Conservation (phyloP, 2,797 vertebrate species). For the Enteromius mattozi region DNA sequence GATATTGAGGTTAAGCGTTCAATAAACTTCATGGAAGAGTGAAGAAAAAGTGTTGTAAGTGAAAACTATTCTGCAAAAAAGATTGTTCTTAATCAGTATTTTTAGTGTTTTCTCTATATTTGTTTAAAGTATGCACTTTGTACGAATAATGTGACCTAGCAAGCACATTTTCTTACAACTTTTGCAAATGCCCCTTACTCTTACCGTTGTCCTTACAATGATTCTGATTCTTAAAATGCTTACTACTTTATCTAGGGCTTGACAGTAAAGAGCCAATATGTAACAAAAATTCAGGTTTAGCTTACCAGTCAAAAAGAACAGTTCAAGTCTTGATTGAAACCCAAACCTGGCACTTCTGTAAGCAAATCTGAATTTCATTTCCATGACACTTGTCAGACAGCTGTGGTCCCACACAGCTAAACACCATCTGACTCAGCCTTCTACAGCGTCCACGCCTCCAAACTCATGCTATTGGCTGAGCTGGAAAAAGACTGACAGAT, state of each 20-base stretch:
- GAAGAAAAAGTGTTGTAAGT: neutral
- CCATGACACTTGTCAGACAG: neutral
- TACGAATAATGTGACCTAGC: neutral
- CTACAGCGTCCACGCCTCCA: neutral
- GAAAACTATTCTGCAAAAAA: neutral
- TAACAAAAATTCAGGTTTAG: too few species aligned
- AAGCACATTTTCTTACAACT: too few species aligned
- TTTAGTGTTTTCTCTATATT: neutral
- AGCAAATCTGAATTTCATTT: neutral
- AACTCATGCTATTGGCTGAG: neutral
- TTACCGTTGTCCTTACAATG: too few species aligned
- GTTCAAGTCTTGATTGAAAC: neutral
- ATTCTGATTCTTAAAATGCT: neutral
- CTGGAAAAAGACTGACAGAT: neutral
- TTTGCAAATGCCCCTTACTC: too few species aligned
- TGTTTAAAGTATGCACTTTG: neutral
- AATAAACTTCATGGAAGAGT: neutral
- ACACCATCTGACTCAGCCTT: neutral
- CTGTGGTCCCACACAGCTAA: neutral
- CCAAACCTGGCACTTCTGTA: neutral
- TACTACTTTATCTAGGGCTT: too few species aligned
- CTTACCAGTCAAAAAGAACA: neutral
- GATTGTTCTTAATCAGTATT: neutral
- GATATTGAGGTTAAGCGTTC: neutral
- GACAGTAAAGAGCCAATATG: too few species aligned